Evolutionary conservation across 2,888 invertebrate genomes (phyloP), one percentile per base, ranked within the genome.

Genomic region (Chloromyia formosa): DNA sequence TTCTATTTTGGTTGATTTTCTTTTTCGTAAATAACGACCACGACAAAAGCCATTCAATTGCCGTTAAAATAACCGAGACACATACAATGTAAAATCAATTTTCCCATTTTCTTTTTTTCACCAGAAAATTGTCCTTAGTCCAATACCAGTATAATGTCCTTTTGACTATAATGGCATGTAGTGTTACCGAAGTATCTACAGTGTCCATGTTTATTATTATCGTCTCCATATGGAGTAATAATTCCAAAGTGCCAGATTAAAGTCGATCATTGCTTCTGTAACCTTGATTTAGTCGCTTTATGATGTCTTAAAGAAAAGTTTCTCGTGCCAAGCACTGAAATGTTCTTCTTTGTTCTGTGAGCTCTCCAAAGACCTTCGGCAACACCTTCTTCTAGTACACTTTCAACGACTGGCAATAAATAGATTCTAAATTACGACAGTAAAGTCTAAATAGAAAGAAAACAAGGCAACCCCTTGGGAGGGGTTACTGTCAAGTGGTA

Each of bases 381-480:
- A 42, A 42, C 42, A 42, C 42, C 42, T n/a, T 42, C 42, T 42
- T 9, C 42, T 5, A 12, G 7, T n/a, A n/a, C 16, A 12, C 49
- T n/a, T 49, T 3, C 49, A 49, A 49, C 12, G 16, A 49, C 49
- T 49, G 3, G 60, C 23, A 60, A 60, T 60, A 60, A 23, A 60
- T 60, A 23, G 14, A 23, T 60, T 23, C 23, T 22, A 23, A 23
- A 60, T 23, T 23, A 3, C 60, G 22, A 20, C 23, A 23, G 20
- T 7, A 20, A 60, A 60, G 60, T 60, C 23, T 23, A 60, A 60
- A 60, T 60, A 23, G 12, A 23, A 60, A 60, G 53, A 10, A 16
- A 56, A 56, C n/a, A 16, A 56, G n/a, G 14, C 60, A 14, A 10
- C 27, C 22, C 60, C 14, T 10, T 10, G 18, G 9, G 56, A 56